phyloP scores from a whole-genome alignment of 2,797 vertebrate species.

The Microchirus variegatus region DNA sequence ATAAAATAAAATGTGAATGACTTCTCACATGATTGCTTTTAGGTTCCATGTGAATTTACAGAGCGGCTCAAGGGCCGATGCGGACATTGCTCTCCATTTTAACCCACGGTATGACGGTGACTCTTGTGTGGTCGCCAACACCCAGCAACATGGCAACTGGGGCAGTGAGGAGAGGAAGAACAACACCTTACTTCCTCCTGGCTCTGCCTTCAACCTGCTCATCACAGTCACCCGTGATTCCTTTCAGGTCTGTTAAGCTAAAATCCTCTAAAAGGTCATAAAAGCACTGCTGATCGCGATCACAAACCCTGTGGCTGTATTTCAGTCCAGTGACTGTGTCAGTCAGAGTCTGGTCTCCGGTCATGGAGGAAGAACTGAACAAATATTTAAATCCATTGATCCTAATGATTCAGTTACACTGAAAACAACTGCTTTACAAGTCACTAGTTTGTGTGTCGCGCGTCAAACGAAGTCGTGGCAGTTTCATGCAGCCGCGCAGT shows the following conservation, averaged over 20 bases:
- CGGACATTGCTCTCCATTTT: constrained; percentile 77
- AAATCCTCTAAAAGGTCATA: too few species aligned
- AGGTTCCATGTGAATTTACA: constrained; percentile 82
- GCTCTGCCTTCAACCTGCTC: constrained; percentile 55
- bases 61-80: constrained; percentile 58
- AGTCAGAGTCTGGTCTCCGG: too few species aligned
- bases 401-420: too few species aligned
- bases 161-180: constrained; percentile 73
- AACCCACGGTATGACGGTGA: constrained; percentile 77
- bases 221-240: constrained; percentile 56
- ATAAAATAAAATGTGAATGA: background rate
- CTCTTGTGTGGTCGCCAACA: constrained; percentile 72
- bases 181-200: constrained; percentile 42
- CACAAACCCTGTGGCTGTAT: too few species aligned
- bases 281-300: too few species aligned
- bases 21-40: background rate
- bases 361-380: too few species aligned
- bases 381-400: too few species aligned
- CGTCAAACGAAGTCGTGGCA: too few species aligned
- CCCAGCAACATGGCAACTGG: constrained; percentile 58
- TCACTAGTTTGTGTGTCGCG: too few species aligned
- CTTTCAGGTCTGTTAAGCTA: constrained; percentile 60
- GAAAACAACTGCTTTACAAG: too few species aligned
- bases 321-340: too few species aligned
- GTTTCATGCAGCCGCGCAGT: too few species aligned